Base-by-base conservation (phyloP, 2,797 vertebrate genomes). In the Tolypeutes matacus region DNA sequence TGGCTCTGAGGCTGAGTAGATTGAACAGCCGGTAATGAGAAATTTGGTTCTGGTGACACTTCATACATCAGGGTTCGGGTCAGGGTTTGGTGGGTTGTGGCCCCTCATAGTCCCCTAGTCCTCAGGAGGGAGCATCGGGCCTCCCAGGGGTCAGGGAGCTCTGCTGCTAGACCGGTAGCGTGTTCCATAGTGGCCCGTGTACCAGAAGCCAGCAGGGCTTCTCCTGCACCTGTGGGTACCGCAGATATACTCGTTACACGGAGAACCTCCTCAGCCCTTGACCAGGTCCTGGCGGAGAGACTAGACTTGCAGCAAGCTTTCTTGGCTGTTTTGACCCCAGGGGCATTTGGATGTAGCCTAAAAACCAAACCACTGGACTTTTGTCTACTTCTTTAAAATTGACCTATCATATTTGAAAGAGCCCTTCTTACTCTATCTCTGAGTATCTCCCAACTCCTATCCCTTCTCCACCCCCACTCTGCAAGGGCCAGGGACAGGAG, bases 161-260 rank as follows among this genome's bases (percentile, higher is more conserved):
- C 39, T 39, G 39, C 39, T 1, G 49, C 46, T 80, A 31, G 29
- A n/a, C 39, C 81, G 8, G 20, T 17, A 21, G 6, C 46, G 4
- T 56, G 86, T n/a, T 31, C 60, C 56, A 60, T 13, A 11, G 36
- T 42, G 39, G 64, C 34, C 36, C 72, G 34, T 1, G 2, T 88
- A 76, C 82, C 77, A 46, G 69, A 60, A 49, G 42, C 75, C 60
- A 76, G 85, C 56, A 21, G 20, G 31, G 36, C 64, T 51, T 89
- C 69, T 58, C 49, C 58, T 18, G 8, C 39, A 23, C 42, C 3
- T 17, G 0, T 42, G 23, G 23, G 11, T n/a, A 12, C 65, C 1
- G 0, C 5, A 7, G 76, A 42, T 42, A 15, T n/a, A 7, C 62
- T 14, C 0, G 0, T 76, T 17, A 15, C 72, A n/a, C n/a, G 27